These are phyloP conservation scores for Pelosia muscerda DNA, from an alignment of 2,888 invertebrate genomes.

Conservation along the genomic window DNA sequence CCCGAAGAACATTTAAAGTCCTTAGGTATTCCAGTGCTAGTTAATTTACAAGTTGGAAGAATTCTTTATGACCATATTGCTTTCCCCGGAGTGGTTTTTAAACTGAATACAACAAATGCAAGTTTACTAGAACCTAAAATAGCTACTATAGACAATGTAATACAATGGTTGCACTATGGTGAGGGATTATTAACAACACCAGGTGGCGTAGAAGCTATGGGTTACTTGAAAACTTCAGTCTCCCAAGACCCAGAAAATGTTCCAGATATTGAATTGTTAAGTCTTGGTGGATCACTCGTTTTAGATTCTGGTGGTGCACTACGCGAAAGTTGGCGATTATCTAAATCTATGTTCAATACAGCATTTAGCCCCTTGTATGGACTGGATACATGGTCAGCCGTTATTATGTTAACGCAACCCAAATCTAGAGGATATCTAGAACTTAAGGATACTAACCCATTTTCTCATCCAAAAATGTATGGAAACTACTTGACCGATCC, in stretches of 20 bases:
- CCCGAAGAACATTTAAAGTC: constrained; percentile 85
- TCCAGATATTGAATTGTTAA: constrained; percentile 90
- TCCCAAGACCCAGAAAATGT: constrained; percentile 85
- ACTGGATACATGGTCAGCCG: constrained; percentile 88
- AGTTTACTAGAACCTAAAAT: constrained; percentile 77
- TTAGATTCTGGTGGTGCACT: constrained; percentile 86
- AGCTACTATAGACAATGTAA: constrained; percentile 73
- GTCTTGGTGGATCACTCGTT: constrained; percentile 88
- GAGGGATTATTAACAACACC: constrained; percentile 87
- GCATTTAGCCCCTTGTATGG: constrained; percentile 86
- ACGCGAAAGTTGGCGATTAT: constrained; percentile 85
- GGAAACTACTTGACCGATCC: constrained; percentile 92
- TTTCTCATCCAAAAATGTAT: constrained; percentile 91
- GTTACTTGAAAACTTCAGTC: constrained; percentile 87
- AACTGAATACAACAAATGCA: constrained; percentile 76
- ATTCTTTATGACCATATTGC: constrained; percentile 88
- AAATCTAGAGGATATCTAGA: constrained; percentile 90
- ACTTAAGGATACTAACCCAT: constrained; percentile 91
- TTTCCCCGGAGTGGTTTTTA: constrained; percentile 84
- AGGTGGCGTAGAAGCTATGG: constrained; percentile 89
- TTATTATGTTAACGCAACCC: constrained; percentile 91
- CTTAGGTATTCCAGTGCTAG: constrained; percentile 87
- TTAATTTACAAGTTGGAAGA: constrained; percentile 89
- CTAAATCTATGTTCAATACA: constrained; percentile 85
- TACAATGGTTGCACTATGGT: constrained; percentile 81